A percentile compares a stretch with the other conserved stretches of the same genome.
Evolutionary conservation across 1,140 invertebrate genomes (phyloP).

Genomic region (Aphaenogaster ashmeadi): DNA sequence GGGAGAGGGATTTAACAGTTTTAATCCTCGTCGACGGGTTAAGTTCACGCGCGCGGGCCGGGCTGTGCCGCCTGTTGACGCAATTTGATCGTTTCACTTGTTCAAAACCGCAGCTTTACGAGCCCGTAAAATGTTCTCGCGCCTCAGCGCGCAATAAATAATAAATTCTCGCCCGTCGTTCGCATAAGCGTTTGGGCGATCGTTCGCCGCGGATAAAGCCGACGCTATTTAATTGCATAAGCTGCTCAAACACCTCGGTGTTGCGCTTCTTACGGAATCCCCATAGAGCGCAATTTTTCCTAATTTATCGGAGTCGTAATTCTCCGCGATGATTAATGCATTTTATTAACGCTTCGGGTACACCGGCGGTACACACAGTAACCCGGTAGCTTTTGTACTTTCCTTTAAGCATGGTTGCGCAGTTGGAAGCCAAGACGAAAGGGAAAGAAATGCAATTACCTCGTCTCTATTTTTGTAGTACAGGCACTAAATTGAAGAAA

Average conservation of each 20-base stretch:
- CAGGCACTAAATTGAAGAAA: background rate
- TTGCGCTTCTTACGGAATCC: background rate
- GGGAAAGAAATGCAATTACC: background rate
- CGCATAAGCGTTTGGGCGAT: background rate
- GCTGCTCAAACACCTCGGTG: background rate
- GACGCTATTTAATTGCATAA: constrained; percentile 22
- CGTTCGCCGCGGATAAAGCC: background rate
- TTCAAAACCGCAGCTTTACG: constrained; percentile 47
- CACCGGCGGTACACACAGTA: background rate
- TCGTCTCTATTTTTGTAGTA: background rate
- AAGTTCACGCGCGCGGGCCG: background rate
- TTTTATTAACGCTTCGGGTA: constrained; percentile 34
- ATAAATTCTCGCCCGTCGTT: constrained; percentile 32
- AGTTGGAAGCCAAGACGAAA: background rate
- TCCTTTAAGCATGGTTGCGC: background rate
- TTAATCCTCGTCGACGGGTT: background rate
- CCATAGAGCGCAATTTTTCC: background rate
- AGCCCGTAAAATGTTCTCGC: constrained; percentile 7
- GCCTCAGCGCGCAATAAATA: background rate
- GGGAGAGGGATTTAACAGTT: constrained; percentile 21
- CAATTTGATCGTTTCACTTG: constrained; percentile 43
- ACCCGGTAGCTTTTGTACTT: background rate
- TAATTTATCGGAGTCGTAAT: constrained; percentile 20
- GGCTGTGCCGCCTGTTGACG: too few species aligned
- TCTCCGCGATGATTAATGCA: constrained; percentile 18